Percentiles rank a stretch among this genome's conserved stretches.
Conservation (phyloP, 1,140 invertebrate species). For the Holotrichia oblita region DNA sequence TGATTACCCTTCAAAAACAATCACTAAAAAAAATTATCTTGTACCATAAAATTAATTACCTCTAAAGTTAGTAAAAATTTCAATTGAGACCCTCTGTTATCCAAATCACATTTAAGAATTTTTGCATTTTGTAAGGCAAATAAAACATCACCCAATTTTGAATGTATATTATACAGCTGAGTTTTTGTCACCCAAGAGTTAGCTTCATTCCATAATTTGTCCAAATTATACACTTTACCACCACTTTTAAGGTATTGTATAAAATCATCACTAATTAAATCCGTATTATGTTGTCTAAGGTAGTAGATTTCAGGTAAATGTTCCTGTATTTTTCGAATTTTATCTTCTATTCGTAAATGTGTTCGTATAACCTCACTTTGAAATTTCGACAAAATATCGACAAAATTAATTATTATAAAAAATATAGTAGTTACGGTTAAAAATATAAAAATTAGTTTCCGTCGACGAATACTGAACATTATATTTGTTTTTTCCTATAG, state of each 20-base stretch:
- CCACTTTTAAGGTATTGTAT: slow-evolving; percentile 46
- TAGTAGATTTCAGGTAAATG: slow-evolving; percentile 17
- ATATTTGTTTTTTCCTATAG: not conserved
- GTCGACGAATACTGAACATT: slow-evolving; percentile 37
- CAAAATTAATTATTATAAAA: slow-evolving; percentile 32
- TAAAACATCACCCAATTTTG: slow-evolving; percentile 73
- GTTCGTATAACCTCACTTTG: slow-evolving; percentile 37
- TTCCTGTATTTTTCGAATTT: slow-evolving; percentile 34
- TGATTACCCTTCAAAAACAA: slow-evolving; percentile 69
- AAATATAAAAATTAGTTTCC: slow-evolving; percentile 18
- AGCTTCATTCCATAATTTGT: slow-evolving; percentile 52
- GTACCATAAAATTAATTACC: slow-evolving; percentile 56
- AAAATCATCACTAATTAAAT: slow-evolving; percentile 46
- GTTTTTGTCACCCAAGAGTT: slow-evolving; percentile 52
- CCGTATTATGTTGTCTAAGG: slow-evolving; percentile 38
- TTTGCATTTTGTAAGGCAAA: slow-evolving; percentile 72
- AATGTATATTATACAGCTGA: slow-evolving; percentile 49
- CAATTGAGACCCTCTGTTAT: slow-evolving; percentile 86
- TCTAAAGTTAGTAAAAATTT: slow-evolving; percentile 84
- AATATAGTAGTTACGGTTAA: slow-evolving; percentile 31
- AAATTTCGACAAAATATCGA: slow-evolving; percentile 32
- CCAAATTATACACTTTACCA: slow-evolving; percentile 22
- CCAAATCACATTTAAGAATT: slow-evolving; percentile 80
- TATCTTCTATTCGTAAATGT: slow-evolving; percentile 38
- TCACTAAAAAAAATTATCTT: slow-evolving; percentile 14